Conservation (phyloP, 37 sponge, comb jelly and placozoan species). For the Agelas oroides region DNA sequence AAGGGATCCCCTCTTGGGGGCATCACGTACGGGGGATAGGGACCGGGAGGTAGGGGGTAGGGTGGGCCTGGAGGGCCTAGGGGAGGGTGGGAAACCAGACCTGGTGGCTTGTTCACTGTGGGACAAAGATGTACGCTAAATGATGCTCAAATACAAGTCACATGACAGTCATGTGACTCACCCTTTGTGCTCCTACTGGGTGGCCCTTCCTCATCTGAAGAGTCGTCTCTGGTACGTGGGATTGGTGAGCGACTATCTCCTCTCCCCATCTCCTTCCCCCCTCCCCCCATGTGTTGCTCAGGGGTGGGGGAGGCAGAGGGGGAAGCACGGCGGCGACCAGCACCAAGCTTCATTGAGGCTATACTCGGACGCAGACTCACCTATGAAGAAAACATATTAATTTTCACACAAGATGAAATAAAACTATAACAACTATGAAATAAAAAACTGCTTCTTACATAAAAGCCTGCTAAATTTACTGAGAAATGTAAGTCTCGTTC, state of each 20-base stretch:
- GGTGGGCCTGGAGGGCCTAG: neutral
- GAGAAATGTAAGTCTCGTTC: no score
- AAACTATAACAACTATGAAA: no score
- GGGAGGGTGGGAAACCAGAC: no score
- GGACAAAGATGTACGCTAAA: no score
- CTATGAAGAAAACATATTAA: conserved; percentile 1
- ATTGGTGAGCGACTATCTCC: neutral
- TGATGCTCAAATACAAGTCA: neutral
- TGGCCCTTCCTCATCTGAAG: conserved; percentile 62
- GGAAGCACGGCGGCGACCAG: neutral
- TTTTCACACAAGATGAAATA: no score
- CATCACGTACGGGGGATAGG: conserved; percentile 37
- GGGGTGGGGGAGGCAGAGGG: neutral
- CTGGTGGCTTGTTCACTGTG: no score
- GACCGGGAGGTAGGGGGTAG: neutral
- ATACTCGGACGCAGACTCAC: conserved; percentile 67
- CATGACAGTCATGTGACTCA: neutral
- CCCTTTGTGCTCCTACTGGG: neutral
- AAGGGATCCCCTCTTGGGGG: neutral
- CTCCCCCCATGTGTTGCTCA: neutral
- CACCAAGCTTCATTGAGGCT: conserved; percentile 42
- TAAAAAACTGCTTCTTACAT: no score
- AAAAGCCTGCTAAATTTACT: no score
- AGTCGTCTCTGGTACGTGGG: conserved; percentile 69
- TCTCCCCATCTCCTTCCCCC: neutral